Conservation (phyloP, 2,888 invertebrate genomes). For the Cerastoderma edule region DNA sequence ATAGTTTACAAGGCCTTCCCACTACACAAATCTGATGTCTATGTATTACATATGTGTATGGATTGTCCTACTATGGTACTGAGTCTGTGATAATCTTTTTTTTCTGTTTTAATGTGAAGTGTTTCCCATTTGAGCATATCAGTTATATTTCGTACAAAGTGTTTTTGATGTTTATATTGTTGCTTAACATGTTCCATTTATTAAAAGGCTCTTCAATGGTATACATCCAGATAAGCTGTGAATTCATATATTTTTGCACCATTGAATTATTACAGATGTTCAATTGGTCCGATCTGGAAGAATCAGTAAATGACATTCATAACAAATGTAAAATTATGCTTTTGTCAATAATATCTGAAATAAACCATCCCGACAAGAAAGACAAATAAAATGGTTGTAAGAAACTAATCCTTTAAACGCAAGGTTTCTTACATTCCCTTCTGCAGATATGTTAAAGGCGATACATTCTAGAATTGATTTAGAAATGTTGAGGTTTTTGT, state of each 20-base stretch:
- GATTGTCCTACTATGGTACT: too few relatives aligned
- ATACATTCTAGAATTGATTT: too few relatives aligned
- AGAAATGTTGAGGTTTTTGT: too few relatives aligned
- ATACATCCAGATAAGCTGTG: background rate
- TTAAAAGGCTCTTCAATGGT: background rate
- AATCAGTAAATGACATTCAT: too few relatives aligned
- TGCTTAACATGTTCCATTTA: background rate
- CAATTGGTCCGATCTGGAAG: background rate
- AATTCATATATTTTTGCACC: background rate
- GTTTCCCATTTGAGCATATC: background rate
- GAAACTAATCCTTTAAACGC: too few relatives aligned
- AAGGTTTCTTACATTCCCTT: too few relatives aligned
- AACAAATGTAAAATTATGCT: too few relatives aligned
- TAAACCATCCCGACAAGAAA: too few relatives aligned
- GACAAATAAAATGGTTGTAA: too few relatives aligned
- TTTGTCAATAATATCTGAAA: too few relatives aligned
- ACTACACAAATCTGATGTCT: constrained; percentile 56
- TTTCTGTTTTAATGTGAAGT: background rate
- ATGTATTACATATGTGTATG: constrained; percentile 8
- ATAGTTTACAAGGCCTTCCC: constrained; percentile 52
- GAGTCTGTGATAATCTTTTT: background rate
- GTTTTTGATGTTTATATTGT: background rate
- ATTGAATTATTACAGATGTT: background rate
- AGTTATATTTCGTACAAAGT: background rate
- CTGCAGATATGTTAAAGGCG: too few relatives aligned